Conservation (phyloP, 2,113 vertebrate genomes). For the Bujurquina vittata region DNA sequence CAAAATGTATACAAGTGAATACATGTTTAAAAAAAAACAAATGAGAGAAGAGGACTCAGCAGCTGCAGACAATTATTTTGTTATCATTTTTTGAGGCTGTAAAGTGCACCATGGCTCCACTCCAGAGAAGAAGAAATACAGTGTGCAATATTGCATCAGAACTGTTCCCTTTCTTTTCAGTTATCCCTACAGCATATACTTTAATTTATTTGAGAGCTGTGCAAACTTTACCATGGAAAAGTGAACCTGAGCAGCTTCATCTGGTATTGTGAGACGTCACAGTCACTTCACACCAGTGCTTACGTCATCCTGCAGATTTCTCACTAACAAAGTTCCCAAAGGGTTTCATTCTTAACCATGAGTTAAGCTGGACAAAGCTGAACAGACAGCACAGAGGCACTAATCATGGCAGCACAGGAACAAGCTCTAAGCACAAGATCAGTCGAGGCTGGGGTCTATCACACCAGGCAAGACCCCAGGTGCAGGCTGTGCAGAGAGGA, state of each 20-base stretch:
- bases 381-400: no score
- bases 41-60: conserved; percentile 21
- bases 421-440: no score
- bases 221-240: conserved; percentile 23
- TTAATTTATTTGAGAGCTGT: conserved; percentile 59
- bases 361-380: neutral
- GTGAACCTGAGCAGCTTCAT: conserved; percentile 38
- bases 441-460: no score
- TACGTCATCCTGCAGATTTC: conserved; percentile 21
- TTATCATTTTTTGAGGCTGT: conserved; percentile 28
- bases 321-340: conserved; percentile 39
- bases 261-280: conserved; percentile 29
- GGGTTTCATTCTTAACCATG: conserved; percentile 42
- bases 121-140: conserved; percentile 15
- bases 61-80: conserved; percentile 63
- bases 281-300: conserved; percentile 20
- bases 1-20: conserved; percentile 48
- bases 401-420: no score
- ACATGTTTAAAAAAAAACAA: conserved; percentile 32
- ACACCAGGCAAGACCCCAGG: no score
- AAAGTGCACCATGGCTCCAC: conserved; percentile 9
- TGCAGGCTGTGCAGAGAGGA: no score
- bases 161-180: conserved; percentile 58
- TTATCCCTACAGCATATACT: conserved; percentile 50
- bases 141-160: conserved; percentile 14